Evolutionary conservation across 2,888 invertebrate species (phyloP).

Genomic region (Ormia ochracea): DNA sequence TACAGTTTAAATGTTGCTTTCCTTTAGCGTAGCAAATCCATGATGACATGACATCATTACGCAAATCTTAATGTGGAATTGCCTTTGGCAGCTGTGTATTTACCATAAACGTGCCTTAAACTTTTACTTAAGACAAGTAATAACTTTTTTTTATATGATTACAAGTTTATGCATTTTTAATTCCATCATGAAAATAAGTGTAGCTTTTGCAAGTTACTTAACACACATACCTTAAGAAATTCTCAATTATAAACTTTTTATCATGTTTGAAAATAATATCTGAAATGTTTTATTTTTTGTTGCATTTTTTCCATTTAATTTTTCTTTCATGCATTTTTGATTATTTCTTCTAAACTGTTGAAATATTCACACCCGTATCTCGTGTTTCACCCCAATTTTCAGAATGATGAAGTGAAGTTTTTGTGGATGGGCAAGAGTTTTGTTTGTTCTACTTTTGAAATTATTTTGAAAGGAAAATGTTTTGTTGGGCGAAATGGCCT

Average conservation of each 20-base stretch:
- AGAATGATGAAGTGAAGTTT: slow-evolving; percentile 5
- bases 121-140: no score
- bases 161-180: slow-evolving; percentile 30
- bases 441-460: slow-evolving; percentile 22
- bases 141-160: slow-evolving; percentile 2
- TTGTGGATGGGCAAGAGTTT: not conserved
- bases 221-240: not conserved
- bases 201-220: slow-evolving; percentile 11
- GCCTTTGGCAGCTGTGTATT: no score
- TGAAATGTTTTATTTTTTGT: not conserved
- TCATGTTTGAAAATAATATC: not conserved
- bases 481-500: not conserved
- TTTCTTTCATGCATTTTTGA: not conserved
- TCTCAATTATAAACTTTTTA: not conserved
- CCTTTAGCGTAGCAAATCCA: no score
- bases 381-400: not conserved
- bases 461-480: slow-evolving; percentile 15
- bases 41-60: no score
- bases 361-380: no score
- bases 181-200: slow-evolving; percentile 1
- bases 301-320: not conserved
- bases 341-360: slow-evolving; percentile 29
- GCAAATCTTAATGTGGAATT: no score
- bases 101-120: no score
- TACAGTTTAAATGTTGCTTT: no score